A percentile compares a stretch with the other conserved stretches of the same genome.
Conservation (phyloP, 2,888 invertebrate species). For the Meliscaeva auricollis region DNA sequence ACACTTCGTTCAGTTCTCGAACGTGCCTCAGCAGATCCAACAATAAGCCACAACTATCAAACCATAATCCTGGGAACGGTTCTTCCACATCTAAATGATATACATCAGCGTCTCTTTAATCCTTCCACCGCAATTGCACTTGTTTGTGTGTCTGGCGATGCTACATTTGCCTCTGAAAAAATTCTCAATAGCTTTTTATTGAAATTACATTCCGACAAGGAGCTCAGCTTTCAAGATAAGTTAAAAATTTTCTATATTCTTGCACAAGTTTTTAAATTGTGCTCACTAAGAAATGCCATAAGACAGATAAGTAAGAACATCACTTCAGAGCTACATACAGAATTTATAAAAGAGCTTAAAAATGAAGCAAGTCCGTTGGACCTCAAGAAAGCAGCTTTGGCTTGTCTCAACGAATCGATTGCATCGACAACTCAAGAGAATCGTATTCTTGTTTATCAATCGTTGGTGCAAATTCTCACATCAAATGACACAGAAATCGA, state of each 20-base stretch:
- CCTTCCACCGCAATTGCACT: slow-evolving; percentile 81
- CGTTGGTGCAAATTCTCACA: slow-evolving; percentile 79
- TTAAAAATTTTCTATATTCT: slow-evolving; percentile 80
- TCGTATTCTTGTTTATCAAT: slow-evolving; percentile 80
- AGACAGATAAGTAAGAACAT: slow-evolving; percentile 84
- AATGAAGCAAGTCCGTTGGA: slow-evolving; percentile 64
- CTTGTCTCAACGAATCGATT: slow-evolving; percentile 79
- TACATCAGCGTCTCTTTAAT: slow-evolving; percentile 81
- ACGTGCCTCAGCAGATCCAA: slow-evolving; percentile 76
- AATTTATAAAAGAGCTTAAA: slow-evolving; percentile 78
- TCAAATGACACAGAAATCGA: slow-evolving; percentile 78
- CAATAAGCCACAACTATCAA: slow-evolving; percentile 81
- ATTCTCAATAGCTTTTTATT: slow-evolving; percentile 80
- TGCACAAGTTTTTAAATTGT: slow-evolving; percentile 80
- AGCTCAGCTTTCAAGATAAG: slow-evolving; percentile 77
- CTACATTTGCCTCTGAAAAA: slow-evolving; percentile 80
- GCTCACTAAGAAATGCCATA: slow-evolving; percentile 64
- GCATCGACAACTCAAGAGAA: slow-evolving; percentile 79
- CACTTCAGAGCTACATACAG: slow-evolving; percentile 78
- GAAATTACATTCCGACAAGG: slow-evolving; percentile 77
- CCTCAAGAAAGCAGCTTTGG: slow-evolving; percentile 79
- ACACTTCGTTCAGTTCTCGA: slow-evolving; percentile 80
- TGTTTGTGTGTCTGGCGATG: slow-evolving; percentile 81
- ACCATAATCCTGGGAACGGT: slow-evolving; percentile 81
- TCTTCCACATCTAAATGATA: slow-evolving; percentile 81